phyloP scores from a whole-genome alignment of 1,140 invertebrate genomes.

The Diorhabda carinulata region DNA sequence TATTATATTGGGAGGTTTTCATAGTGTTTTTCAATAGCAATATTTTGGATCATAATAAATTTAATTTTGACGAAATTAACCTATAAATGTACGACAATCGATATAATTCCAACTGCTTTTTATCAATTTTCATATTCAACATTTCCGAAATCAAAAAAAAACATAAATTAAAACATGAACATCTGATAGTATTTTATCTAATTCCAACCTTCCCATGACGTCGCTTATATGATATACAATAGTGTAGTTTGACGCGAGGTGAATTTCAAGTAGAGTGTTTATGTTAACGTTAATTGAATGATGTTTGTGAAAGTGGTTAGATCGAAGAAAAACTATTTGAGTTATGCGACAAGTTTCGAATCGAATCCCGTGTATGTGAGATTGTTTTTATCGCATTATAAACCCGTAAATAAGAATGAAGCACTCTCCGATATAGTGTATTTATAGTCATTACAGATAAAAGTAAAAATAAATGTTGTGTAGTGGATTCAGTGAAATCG shows the following conservation, averaged over 20 bases:
- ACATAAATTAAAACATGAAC: background rate
- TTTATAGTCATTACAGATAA: background rate
- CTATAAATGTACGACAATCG: too few relatives aligned
- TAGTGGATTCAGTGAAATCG: background rate
- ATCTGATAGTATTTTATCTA: constrained; percentile 1
- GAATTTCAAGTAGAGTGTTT: background rate
- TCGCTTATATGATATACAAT: background rate
- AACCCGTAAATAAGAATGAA: too few relatives aligned
- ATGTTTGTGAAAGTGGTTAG: background rate
- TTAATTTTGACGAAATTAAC: too few relatives aligned
- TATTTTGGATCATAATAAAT: too few relatives aligned
- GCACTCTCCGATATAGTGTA: background rate
- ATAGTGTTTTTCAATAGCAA: too few relatives aligned
- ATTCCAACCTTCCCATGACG: constrained; percentile 1
- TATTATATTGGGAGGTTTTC: too few relatives aligned
- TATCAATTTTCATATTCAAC: too few relatives aligned
- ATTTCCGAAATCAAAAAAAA: background rate
- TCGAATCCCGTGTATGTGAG: background rate
- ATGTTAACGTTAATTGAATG: background rate
- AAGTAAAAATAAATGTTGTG: background rate
- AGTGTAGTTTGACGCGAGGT: too few relatives aligned
- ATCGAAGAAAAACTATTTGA: background rate
- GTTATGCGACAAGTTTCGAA: background rate
- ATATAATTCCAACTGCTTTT: too few relatives aligned
- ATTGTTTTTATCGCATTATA: too few relatives aligned